Evolutionary conservation across 2,797 vertebrate genomes (phyloP).

Genomic region (Alectoris magna): DNA sequence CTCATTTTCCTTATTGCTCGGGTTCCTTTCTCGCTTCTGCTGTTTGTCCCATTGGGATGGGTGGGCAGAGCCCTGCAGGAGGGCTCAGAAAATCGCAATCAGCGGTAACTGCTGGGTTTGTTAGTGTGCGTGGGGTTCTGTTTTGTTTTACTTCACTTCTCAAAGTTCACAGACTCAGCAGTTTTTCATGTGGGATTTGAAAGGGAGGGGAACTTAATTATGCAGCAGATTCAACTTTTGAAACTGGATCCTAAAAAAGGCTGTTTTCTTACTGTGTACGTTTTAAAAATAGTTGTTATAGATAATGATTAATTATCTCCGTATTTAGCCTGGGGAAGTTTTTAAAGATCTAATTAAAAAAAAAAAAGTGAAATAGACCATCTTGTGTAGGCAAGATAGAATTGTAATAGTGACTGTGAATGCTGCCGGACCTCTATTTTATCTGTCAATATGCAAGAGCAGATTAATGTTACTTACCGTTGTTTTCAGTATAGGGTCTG

Average conservation of each 20-base stretch:
- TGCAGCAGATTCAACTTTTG: neutral
- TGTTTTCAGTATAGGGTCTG: neutral
- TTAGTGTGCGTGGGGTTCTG: neutral
- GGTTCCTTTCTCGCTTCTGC: neutral
- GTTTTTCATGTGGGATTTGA: neutral
- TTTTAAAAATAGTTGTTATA: neutral
- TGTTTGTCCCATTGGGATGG: neutral
- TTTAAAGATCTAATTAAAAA: neutral
- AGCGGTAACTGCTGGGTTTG: neutral
- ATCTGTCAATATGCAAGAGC: neutral
- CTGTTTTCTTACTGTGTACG: fast-evolving
- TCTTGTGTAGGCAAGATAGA: neutral
- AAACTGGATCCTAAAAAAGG: neutral
- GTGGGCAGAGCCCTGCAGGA: neutral
- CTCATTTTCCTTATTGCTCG: neutral
- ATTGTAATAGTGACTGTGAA: neutral
- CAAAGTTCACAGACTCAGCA: neutral
- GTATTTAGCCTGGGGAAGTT: neutral
- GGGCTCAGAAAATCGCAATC: neutral
- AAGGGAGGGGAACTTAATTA: neutral
- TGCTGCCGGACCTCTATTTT: neutral
- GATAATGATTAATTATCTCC: neutral
- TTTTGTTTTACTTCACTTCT: neutral
- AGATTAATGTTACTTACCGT: neutral
- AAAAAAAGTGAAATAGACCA: fast-evolving